Conservation (phyloP, 1,140 invertebrate genomes). For the Euura saliciscinereae region DNA sequence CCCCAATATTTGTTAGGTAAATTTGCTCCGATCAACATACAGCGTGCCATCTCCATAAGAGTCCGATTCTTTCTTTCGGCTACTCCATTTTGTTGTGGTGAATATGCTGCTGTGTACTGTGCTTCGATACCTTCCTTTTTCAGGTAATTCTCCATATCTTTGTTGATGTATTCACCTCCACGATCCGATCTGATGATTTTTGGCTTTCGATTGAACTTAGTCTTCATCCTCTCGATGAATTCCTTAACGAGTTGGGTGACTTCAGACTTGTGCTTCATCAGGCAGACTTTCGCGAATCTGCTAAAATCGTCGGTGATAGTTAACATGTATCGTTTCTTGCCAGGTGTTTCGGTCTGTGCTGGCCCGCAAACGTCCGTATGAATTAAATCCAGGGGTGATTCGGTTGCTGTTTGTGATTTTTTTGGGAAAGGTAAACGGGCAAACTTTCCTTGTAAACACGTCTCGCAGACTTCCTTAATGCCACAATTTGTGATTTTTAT, state of each 20-base stretch:
- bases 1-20: constrained; percentile 45
- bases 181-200: constrained; percentile 29
- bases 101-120: constrained; percentile 14
- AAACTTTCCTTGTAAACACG: constrained; percentile 26
- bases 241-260: background rate
- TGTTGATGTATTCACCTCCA: constrained; percentile 33
- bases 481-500: constrained; percentile 18
- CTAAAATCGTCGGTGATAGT: constrained; percentile 49
- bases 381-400: constrained; percentile 10
- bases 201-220: too few relatives aligned
- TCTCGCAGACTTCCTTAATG: constrained; percentile 2
- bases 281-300: constrained; percentile 37
- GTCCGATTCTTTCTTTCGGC: constrained; percentile 24
- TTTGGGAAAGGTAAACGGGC: constrained; percentile 16
- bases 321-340: constrained; percentile 43
- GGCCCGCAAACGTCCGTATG: constrained; percentile 34
- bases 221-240: constrained; percentile 5
- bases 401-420: constrained; percentile 22
- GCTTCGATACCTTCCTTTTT: constrained; percentile 23
- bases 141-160: constrained; percentile 13
- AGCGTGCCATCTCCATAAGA: constrained; percentile 38
- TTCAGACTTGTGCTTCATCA: constrained; percentile 34
- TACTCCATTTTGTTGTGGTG: constrained; percentile 12
- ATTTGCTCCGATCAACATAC: constrained; percentile 38
- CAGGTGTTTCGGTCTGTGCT: constrained; percentile 28